These are phyloP conservation scores for Priocnemis perturbator DNA, from an alignment of 2,888 invertebrate genomes.

Conservation along the genomic window DNA sequence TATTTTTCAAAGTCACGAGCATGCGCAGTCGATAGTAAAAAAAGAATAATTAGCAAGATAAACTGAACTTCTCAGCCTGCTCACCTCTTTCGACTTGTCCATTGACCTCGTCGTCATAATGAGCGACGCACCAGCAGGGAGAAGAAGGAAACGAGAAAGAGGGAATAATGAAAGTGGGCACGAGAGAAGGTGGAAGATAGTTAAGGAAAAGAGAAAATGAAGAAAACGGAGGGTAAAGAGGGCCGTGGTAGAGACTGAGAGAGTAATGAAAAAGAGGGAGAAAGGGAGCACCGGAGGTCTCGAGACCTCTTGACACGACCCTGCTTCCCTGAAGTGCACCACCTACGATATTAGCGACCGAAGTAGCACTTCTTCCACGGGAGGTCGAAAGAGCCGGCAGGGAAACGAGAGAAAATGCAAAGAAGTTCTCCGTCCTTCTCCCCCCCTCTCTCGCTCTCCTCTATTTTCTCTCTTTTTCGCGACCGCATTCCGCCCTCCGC, in stretches of 20 bases:
- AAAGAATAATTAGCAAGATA: no score
- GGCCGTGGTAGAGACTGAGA: neutral
- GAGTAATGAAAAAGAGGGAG: conserved; percentile 4
- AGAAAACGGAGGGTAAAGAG: neutral
- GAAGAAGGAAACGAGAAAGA: no score
- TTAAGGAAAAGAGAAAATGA: no score
- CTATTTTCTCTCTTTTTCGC: neutral
- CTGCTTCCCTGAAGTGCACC: conserved; percentile 48
- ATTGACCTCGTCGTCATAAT: no score
- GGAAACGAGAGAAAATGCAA: conserved; percentile 24
- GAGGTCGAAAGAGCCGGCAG: conserved; percentile 22
- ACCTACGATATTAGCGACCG: conserved; percentile 37
- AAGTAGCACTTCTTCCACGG: conserved; percentile 27
- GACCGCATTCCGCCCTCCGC: neutral
- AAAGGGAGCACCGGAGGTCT: conserved; percentile 26
- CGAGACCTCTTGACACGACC: conserved; percentile 53
- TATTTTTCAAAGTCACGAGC: no score
- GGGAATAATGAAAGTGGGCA: no score
- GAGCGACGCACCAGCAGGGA: no score
- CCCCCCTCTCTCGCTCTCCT: neutral
- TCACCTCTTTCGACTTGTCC: no score
- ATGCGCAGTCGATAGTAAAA: no score
- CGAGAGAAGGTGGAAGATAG: no score
- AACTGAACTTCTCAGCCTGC: no score
- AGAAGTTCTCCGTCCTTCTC: conserved; percentile 10